Percentiles rank a stretch among this genome's conserved stretches.
Evolutionary conservation across 2,113 vertebrate species (phyloP).

Genomic region (Ictalurus furcatus): DNA sequence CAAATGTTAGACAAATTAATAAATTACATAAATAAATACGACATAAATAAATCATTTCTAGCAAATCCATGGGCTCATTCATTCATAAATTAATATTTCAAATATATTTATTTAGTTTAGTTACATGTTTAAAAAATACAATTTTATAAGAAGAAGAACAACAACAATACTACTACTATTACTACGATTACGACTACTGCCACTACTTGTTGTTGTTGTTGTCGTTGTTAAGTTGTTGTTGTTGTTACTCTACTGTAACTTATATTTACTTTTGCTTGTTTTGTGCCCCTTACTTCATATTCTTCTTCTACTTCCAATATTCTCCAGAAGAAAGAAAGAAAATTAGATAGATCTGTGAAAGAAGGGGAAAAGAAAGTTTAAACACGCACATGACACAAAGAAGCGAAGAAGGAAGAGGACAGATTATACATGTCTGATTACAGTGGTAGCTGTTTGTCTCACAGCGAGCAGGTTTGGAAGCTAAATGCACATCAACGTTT

Average conservation of each 20-base stretch:
- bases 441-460: not conserved
- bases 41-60: too few relatives aligned
- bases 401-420: slow-evolving; percentile 32
- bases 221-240: not conserved
- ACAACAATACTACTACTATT: not conserved
- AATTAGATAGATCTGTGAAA: not conserved
- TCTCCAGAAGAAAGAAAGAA: not conserved
- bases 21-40: too few relatives aligned
- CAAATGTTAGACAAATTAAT: too few relatives aligned
- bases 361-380: too few relatives aligned
- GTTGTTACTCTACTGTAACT: not conserved
- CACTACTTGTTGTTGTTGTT: not conserved
- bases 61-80: too few relatives aligned
- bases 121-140: too few relatives aligned
- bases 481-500: slow-evolving; percentile 4
- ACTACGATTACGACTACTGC: too few relatives aligned
- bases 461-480: not conserved
- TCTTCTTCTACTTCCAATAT: not conserved
- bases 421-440: not conserved
- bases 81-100: too few relatives aligned
- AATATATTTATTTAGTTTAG: too few relatives aligned
- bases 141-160: slow-evolving; percentile 21
- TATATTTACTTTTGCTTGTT: not conserved
- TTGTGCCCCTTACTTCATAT: not conserved
- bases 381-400: not conserved